Base-by-base conservation (phyloP, 2,888 invertebrate genomes). In the Lasioglossum figueresi region DNA sequence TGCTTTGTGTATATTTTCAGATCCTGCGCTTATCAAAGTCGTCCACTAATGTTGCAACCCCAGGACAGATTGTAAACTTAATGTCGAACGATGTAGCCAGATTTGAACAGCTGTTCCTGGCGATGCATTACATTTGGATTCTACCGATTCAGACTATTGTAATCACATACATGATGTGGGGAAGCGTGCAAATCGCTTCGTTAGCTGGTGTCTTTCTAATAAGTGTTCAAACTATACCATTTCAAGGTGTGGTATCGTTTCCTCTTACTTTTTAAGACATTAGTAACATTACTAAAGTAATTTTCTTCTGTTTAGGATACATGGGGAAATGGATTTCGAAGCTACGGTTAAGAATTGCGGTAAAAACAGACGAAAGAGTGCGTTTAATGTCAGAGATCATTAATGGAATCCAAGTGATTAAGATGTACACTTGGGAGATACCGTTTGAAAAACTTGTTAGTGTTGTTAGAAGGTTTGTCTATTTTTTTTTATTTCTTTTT, bases 401-500 rank as follows among this genome's bases (percentile, higher is more conserved):
- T 10, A 96, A 96, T 84, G 98, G 98, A 0, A 97, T 98, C 90
- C 96, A 97, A 92, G 97, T 98, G 0, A 97, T 98, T 90, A 98
- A 98, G 95, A 98, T 98, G 98, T 98, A 98, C 91, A 97, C 98
- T 1, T 98, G 98, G 97, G 98, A 98, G 93, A 97, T 96, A 87
- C 97, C 98, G 0, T 98, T 98, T 91, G 96, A 97, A 79, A 96
- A 96, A 81, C 95, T 98, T 0, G 97, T 98, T 3, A 96, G 96
- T 76, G 94, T 96, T 79, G 95, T 97, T 14, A 95, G 98, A 94
- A 96, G 96, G 97, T 98, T 95, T 92, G 95, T 73, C 78, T 68
- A 19, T 10, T 12, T 31, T 66, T 8, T 40, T 77, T n/a, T 34
- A 86, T 5, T 14, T n/a, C 66, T 8, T 56, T 77, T 19, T 48